These are phyloP conservation scores for Sialis fuliginosa DNA, from an alignment of 2,888 invertebrate genomes.

Conservation along the genomic window DNA sequence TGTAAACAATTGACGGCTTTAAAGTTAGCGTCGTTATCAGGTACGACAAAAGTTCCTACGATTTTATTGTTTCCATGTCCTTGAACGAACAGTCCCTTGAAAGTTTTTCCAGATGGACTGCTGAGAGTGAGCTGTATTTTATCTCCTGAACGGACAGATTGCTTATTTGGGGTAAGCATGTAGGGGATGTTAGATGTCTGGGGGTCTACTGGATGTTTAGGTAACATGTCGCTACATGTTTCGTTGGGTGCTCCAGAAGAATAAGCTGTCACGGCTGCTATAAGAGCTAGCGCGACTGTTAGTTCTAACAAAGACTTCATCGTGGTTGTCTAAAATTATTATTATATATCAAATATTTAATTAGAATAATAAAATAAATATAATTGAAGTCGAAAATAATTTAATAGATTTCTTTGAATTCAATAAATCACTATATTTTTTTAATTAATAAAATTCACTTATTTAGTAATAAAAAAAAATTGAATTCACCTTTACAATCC, in stretches of 20 bases:
- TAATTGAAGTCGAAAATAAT: too few relatives aligned
- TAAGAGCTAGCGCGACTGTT: conserved; percentile 9
- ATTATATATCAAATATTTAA: not conserved
- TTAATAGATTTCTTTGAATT: too few relatives aligned
- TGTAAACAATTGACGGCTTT: conserved; percentile 34
- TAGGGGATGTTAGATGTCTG: conserved; percentile 41
- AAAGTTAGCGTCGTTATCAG: conserved; percentile 29
- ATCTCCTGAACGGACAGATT: conserved; percentile 24
- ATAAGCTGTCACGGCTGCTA: conserved; percentile 24
- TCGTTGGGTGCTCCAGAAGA: conserved; percentile 44
- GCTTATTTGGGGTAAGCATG: conserved; percentile 19
- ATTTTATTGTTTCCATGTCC: conserved; percentile 39
- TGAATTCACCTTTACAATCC: too few relatives aligned
- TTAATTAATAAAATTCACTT: too few relatives aligned
- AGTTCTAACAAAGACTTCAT: conserved; percentile 2
- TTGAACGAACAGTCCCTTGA: conserved; percentile 48
- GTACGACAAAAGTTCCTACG: conserved; percentile 42
- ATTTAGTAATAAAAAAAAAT: too few relatives aligned
- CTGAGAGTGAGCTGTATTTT: conserved; percentile 33
- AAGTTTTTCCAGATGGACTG: conserved; percentile 29
- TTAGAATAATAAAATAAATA: not conserved
- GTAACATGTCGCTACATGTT: conserved; percentile 47
- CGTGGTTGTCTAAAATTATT: not conserved
- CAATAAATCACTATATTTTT: too few relatives aligned
- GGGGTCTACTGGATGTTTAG: conserved; percentile 41